Evolutionary conservation across 2,113 vertebrate species (phyloP).

Genomic region (Noctilio leporinus): DNA sequence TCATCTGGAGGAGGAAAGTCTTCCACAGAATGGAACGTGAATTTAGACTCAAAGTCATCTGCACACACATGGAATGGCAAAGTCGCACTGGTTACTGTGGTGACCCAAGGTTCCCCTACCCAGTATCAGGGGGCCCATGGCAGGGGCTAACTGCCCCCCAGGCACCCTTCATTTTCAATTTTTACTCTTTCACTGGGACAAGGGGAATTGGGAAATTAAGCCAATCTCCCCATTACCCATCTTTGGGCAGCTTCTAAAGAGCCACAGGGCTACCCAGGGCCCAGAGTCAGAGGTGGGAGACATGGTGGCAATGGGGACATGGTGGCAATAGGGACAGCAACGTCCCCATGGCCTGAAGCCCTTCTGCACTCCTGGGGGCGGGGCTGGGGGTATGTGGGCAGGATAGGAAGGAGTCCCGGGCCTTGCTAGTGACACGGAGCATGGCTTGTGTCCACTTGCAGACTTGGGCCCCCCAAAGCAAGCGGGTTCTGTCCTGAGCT

Average conservation of each 20-base stretch:
- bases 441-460: neutral
- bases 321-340: neutral
- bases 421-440: neutral
- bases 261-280: neutral
- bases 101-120: neutral
- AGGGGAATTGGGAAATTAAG: neutral
- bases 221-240: neutral
- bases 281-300: neutral
- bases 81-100: neutral
- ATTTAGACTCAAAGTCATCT: conserved; percentile 98
- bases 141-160: neutral
- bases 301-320: neutral
- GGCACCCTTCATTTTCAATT: neutral
- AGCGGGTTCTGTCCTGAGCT: neutral
- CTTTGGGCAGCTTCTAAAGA: neutral
- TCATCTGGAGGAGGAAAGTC: conserved; percentile 95
- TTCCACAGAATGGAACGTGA: conserved; percentile 95
- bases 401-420: neutral
- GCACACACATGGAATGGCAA: neutral
- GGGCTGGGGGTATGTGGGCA: neutral
- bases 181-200: neutral
- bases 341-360: neutral
- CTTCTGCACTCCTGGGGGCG: neutral
- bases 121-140: neutral
- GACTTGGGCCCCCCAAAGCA: neutral